Percentiles rank a stretch among this genome's conserved stretches.
Evolutionary conservation across 64 coral and sea anemone genomes (phyloP).

Genomic region (Pocillopora verrucosa): DNA sequence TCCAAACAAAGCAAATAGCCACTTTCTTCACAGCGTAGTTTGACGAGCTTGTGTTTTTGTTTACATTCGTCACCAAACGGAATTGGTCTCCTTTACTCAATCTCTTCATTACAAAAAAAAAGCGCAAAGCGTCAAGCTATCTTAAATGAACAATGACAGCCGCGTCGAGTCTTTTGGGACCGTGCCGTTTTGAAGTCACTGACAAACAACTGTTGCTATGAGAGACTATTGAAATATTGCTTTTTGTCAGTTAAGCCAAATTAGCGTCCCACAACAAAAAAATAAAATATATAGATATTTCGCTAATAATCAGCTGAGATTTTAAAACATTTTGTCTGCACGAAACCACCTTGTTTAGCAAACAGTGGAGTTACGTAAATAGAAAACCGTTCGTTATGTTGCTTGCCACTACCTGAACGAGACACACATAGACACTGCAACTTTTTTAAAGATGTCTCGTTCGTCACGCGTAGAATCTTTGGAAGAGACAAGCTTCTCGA

Average conservation of each 20-base stretch:
- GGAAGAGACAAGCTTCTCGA: not conserved
- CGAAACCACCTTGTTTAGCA: not conserved
- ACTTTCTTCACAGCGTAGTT: not conserved
- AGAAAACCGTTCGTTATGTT: not conserved
- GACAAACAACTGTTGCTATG: not conserved
- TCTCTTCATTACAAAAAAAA: not conserved
- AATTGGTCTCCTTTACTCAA: not conserved
- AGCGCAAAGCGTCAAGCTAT: not conserved
- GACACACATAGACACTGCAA: not conserved
- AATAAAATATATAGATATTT: not conserved
- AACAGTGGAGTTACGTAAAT: not conserved
- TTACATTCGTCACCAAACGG: not conserved
- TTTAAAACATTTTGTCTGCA: not conserved
- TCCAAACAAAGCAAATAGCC: too few species aligned
- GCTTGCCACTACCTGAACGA: not conserved
- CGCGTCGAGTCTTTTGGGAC: not conserved
- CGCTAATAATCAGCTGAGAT: not conserved
- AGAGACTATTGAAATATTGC: conserved; percentile 4
- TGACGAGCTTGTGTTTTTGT: not conserved
- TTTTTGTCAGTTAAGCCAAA: conserved; percentile 17
- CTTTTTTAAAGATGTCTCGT: not conserved
- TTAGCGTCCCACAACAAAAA: not conserved
- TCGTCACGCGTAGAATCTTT: not conserved
- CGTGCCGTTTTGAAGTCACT: not conserved
- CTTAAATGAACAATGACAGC: not conserved